These are phyloP conservation scores for Strongylocentrotus purpuratus DNA, from an alignment of 35 echinoderm and acorn worm species.

Conservation along the genomic window DNA sequence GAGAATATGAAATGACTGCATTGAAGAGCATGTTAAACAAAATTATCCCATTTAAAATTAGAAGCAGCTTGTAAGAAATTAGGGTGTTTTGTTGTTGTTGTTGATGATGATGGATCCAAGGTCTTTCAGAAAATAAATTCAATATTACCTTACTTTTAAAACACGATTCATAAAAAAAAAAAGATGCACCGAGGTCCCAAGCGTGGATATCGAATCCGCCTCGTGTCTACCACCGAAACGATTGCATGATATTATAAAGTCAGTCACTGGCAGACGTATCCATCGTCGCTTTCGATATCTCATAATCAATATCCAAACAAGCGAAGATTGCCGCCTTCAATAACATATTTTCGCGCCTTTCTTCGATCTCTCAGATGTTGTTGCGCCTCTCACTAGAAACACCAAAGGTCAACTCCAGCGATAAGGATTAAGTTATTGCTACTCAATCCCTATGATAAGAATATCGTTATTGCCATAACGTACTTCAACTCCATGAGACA, in stretches of 20 bases:
- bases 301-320: background rate
- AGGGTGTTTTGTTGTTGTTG: no score
- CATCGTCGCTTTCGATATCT: no score
- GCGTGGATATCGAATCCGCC: background rate
- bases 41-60: no score
- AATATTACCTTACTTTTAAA: no score
- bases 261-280: background rate
- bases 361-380: background rate
- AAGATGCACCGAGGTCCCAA: background rate
- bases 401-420: background rate
- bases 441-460: no score
- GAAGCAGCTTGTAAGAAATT: no score
- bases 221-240: background rate
- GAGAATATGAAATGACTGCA: no score
- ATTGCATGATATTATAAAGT: background rate
- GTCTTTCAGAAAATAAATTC: no score
- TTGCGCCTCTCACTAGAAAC: background rate
- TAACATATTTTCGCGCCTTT: background rate
- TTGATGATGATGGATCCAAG: no score
- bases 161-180: no score
- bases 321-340: background rate
- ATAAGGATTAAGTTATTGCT: background rate
- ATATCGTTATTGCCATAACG: background rate
- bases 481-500: background rate
- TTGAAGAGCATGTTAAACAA: no score